A percentile compares a stretch with the other conserved stretches of the same genome.
Conservation (phyloP, 2,888 invertebrate genomes). For the Axea sp. region DNA sequence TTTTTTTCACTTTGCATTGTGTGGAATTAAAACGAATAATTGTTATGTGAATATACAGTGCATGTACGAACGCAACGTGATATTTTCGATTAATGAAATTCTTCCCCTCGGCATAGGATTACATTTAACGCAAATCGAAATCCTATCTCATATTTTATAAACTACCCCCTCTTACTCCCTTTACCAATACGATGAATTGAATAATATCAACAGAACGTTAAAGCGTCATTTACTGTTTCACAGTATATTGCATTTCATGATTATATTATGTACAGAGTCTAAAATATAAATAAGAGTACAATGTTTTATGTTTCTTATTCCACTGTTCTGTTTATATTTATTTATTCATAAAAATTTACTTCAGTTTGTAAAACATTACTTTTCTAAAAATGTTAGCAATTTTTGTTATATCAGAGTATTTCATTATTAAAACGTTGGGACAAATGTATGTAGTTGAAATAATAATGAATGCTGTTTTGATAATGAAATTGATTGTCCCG, state of each 20-base stretch:
- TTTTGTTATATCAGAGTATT: too few species aligned
- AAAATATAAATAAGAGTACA: constrained; percentile 34
- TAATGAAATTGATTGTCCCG: too few species aligned
- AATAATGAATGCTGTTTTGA: too few species aligned
- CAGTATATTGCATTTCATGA: constrained; percentile 51
- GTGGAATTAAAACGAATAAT: constrained; percentile 55
- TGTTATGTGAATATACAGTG: constrained; percentile 54
- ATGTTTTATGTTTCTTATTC: background rate
- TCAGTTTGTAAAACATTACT: too few species aligned
- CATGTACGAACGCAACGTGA: constrained; percentile 56
- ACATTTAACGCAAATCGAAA: constrained; percentile 63
- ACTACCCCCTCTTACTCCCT: constrained; percentile 35
- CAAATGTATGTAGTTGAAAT: too few species aligned
- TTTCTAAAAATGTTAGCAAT: too few species aligned
- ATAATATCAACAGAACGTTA: constrained; percentile 42
- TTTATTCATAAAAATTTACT: too few species aligned
- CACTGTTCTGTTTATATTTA: too few species aligned
- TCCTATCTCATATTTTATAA: constrained; percentile 63
- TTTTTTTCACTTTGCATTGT: constrained; percentile 45
- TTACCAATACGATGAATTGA: constrained; percentile 53
- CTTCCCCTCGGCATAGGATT: constrained; percentile 61
- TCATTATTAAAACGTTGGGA: too few species aligned
- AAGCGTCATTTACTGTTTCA: constrained; percentile 57
- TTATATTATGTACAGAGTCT: constrained; percentile 41
- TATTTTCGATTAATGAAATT: constrained; percentile 63